Evolutionary conservation across 2,888 invertebrate genomes (phyloP).

Genomic region (Lymantria dispar): DNA sequence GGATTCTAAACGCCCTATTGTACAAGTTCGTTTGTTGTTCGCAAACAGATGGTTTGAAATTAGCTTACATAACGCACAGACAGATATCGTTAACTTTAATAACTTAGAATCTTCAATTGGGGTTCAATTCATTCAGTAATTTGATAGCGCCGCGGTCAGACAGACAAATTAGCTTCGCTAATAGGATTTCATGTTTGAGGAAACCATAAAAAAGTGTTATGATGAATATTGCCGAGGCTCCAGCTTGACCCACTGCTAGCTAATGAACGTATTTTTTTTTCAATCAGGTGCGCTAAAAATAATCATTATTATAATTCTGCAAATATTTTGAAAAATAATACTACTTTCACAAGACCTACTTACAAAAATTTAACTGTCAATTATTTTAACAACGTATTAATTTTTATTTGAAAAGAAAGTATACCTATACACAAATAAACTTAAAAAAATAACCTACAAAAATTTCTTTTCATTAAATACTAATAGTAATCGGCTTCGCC

Average conservation of each 20-base stretch:
- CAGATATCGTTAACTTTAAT: slow-evolving; percentile 11
- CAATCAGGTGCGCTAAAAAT: slow-evolving; percentile 15
- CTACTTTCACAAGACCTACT: not conserved
- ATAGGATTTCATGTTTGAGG: slow-evolving; percentile 24
- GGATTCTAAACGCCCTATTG: slow-evolving; percentile 22
- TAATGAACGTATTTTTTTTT: slow-evolving; percentile 16
- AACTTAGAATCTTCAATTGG: slow-evolving; percentile 7
- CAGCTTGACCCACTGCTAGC: slow-evolving; percentile 21
- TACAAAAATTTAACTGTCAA: not conserved
- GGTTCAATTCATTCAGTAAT: slow-evolving; percentile 14
- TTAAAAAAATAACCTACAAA: too few relatives aligned
- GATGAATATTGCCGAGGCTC: slow-evolving; percentile 11
- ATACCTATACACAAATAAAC: not conserved
- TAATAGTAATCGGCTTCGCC: too few relatives aligned
- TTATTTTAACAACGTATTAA: not conserved
- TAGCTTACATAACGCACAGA: slow-evolving; percentile 22
- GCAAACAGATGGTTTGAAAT: slow-evolving; percentile 1
- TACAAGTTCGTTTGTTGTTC: slow-evolving; percentile 12
- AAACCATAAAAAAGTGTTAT: slow-evolving; percentile 30
- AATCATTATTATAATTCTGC: slow-evolving; percentile 7
- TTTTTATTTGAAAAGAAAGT: not conserved
- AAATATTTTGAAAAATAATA: not conserved
- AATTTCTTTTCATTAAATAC: too few relatives aligned
- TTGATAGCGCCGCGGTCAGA: slow-evolving; percentile 17
- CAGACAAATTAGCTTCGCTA: slow-evolving; percentile 24